A percentile compares a stretch with the other conserved stretches of the same genome.
These are phyloP conservation scores for Dissostichus mawsoni DNA, from an alignment of 2,113 vertebrate genomes.

Conservation along the genomic window DNA sequence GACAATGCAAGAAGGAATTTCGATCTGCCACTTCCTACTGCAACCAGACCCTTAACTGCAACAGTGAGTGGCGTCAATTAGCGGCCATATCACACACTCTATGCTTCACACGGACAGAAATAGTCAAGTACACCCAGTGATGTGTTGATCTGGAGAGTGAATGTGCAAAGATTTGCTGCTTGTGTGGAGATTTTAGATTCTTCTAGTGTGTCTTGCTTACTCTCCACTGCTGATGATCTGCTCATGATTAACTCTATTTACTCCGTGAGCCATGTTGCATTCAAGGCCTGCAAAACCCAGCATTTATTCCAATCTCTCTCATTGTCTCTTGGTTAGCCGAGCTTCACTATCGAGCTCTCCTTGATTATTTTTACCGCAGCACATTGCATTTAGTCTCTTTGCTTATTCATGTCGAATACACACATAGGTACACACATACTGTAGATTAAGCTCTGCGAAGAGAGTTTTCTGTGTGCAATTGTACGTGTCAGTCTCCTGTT, in stretches of 20 bases:
- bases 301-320: too few species aligned
- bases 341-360: background rate
- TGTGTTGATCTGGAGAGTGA: background rate
- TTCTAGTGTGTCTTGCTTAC: background rate
- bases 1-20: background rate
- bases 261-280: slow-evolving; percentile 29
- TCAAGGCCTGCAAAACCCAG: slow-evolving; percentile 14
- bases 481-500: slow-evolving; percentile 24
- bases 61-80: background rate
- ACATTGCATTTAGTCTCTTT: background rate
- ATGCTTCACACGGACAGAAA: background rate
- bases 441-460: slow-evolving; percentile 43
- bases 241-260: slow-evolving; percentile 34
- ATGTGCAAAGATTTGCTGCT: background rate
- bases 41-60: background rate
- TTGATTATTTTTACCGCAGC: background rate
- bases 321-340: background rate
- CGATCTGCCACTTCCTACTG: background rate
- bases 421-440: slow-evolving; percentile 3
- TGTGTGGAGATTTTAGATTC: background rate
- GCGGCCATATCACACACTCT: background rate
- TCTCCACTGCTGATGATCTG: slow-evolving; percentile 31
- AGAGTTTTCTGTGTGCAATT: slow-evolving; percentile 17
- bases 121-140: background rate
- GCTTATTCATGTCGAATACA: slow-evolving; percentile 46